Conservation (phyloP, 2,113 vertebrate genomes). For the Podarcis cretensis region DNA sequence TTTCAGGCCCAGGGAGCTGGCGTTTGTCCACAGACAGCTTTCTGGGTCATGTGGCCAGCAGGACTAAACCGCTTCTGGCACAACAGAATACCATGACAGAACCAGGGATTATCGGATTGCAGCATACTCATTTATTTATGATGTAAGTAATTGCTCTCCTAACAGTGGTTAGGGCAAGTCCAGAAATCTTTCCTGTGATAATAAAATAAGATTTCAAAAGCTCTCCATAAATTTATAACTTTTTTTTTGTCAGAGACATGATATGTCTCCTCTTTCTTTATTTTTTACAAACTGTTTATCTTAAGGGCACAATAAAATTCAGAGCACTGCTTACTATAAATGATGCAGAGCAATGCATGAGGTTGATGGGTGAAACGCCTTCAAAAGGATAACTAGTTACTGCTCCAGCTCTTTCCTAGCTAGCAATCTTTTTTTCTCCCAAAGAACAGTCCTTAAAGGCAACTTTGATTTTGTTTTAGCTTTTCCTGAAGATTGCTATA, state of each 20-base stretch:
- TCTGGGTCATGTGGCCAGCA: too few relatives aligned
- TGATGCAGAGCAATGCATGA: background rate
- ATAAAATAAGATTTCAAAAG: background rate
- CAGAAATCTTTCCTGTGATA: background rate
- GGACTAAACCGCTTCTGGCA: too few relatives aligned
- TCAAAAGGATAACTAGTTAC: background rate
- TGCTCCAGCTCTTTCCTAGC: background rate
- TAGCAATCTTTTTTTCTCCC: background rate
- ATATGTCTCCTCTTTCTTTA: background rate
- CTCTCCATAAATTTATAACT: background rate
- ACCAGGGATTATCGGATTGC: too few relatives aligned
- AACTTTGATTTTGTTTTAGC: background rate
- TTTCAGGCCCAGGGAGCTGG: too few relatives aligned
- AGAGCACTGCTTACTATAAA: background rate
- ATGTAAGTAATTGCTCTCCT: background rate
- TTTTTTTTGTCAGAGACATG: background rate
- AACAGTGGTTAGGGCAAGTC: background rate
- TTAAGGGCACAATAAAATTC: background rate
- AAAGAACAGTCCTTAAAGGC: background rate
- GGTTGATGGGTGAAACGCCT: background rate
- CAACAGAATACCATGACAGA: too few relatives aligned
- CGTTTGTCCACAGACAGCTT: too few relatives aligned
- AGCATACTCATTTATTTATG: background rate
- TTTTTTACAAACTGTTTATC: background rate
- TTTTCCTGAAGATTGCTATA: background rate